Evolutionary conservation across 2,113 vertebrate genomes (phyloP), one percentile per base, ranked within the genome.

Genomic region (Oriolus oriolus): DNA sequence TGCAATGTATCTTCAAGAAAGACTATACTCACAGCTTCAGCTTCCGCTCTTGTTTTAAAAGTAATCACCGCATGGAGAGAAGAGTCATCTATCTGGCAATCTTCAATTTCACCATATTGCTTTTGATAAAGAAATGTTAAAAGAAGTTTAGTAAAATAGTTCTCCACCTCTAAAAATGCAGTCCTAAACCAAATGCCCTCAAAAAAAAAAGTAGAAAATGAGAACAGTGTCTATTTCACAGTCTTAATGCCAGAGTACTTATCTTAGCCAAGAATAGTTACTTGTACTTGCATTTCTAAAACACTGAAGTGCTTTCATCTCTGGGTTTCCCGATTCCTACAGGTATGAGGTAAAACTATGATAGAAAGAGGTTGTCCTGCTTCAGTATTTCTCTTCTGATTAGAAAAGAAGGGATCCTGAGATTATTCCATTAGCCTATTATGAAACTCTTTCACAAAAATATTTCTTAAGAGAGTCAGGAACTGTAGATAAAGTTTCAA

Each of bases 71-170:
- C 99, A 90, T 98, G 98, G 90, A 98, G 98, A 95, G 98, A 98
- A 88, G 97, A 98, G 81, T 99, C 99, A 88, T 99, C 98, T 92
- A 99, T 99, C 94, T 98, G 98, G 97, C 98, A 99, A 96, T 99
- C 99, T 98, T 99, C 99, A 94, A 99, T 99, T 97, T 99, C 99
- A 90, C 99, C 99, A 97, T 99, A 99, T 99, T 99, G 99, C 99
- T 99, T 98, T 92, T 98, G 97, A 96, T 92, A 96, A 91, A 96
- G 12, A 95, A 91, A 82, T 61, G 39, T 41, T 24, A 93, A 90
- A 22, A 91, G 16, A 73, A 80, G 80, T 80, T 97, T 65, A 94
- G 66, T 91, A 77, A 97, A 89, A 78, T 42, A 84, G 42, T 53
- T 61, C 14, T 80, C 20, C 35, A 84, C 6, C 23, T 47, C 50